Conservation (phyloP, 2,888 invertebrate species). For the Caenorhabditis macrosperma region DNA sequence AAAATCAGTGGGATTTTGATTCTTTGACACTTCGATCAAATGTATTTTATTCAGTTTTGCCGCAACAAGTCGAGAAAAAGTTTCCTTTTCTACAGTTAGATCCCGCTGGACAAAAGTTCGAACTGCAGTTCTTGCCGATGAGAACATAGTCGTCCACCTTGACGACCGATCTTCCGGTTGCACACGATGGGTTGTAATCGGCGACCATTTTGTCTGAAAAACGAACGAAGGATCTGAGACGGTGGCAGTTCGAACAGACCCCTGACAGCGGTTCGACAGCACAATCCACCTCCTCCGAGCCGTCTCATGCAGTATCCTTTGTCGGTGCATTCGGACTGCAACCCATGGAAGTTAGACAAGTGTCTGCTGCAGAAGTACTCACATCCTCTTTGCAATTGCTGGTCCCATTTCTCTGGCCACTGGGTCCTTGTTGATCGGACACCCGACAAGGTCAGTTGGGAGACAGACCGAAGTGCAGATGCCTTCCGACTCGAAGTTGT, state of each 20-base stretch:
- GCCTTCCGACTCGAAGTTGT: conserved; percentile 42
- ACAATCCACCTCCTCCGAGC: not conserved
- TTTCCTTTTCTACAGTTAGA: not conserved
- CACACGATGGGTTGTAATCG: conserved; percentile 1
- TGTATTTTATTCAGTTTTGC: not conserved
- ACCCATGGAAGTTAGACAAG: not conserved
- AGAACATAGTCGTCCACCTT: not conserved
- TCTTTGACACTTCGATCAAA: not conserved
- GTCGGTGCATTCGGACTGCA: not conserved
- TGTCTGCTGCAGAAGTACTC: not conserved
- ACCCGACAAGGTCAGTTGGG: not conserved
- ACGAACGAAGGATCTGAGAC: too few species aligned
- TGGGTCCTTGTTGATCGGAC: not conserved
- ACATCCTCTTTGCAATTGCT: not conserved
- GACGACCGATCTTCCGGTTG: not conserved
- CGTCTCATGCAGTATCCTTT: not conserved
- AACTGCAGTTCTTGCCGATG: conserved; percentile 8
- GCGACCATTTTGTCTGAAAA: not conserved
- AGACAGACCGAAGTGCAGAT: not conserved
- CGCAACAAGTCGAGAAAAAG: conserved; percentile 11
- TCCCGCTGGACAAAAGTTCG: not conserved
- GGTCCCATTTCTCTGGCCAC: too few species aligned
- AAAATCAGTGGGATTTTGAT: not conserved
- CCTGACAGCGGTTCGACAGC: not conserved
- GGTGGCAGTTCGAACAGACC: too few species aligned